These are phyloP conservation scores for Ptycholaimellus sp. DNA, from an alignment of 2,888 invertebrate genomes.

Conservation along the genomic window DNA sequence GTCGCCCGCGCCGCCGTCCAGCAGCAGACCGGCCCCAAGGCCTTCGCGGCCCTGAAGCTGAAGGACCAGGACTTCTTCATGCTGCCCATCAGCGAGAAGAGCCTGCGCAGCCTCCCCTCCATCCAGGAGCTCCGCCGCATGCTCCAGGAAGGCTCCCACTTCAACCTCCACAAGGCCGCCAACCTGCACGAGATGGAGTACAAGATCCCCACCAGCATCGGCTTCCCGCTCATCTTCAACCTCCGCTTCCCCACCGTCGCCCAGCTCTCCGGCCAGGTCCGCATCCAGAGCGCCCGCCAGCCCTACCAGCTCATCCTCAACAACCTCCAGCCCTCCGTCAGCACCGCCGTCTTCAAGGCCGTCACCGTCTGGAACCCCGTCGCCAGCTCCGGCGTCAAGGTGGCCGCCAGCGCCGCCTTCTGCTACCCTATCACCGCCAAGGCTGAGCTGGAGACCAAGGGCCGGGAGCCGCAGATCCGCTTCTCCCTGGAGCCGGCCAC, in stretches of 20 bases:
- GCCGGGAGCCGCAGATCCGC: conserved; percentile 8
- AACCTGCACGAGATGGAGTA: conserved; percentile 5
- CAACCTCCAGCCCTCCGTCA: conserved; percentile 10
- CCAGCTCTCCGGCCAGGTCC: conserved; percentile 5
- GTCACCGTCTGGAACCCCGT: conserved; percentile 12
- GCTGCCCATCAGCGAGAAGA: conserved; percentile 13
- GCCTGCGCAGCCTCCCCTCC: conserved; percentile 6
- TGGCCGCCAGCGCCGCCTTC: conserved; percentile 10
- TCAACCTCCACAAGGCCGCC: conserved; percentile 5
- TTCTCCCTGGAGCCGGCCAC: conserved; percentile 3
- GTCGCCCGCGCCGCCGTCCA: conserved; percentile 10
- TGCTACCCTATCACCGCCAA: conserved; percentile 14
- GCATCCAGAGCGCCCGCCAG: conserved; percentile 5
- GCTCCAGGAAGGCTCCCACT: conserved; percentile 6
- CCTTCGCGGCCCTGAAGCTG: conserved; percentile 10
- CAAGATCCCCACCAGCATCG: conserved; percentile 13
- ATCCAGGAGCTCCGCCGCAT: conserved; percentile 9
- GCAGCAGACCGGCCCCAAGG: conserved; percentile 10
- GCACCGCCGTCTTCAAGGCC: conserved; percentile 9
- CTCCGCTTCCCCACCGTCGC: conserved; percentile 7
- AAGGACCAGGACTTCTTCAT: conserved; percentile 17
- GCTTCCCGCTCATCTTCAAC: conserved; percentile 11
- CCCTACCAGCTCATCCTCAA: conserved; percentile 8
- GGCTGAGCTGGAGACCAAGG: conserved; percentile 6
- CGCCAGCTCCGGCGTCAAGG: conserved; percentile 14